Evolutionary conservation across 2,797 vertebrate genomes (phyloP), one percentile per base, ranked within the genome.

Genomic region (Enteromius radiatus): DNA sequence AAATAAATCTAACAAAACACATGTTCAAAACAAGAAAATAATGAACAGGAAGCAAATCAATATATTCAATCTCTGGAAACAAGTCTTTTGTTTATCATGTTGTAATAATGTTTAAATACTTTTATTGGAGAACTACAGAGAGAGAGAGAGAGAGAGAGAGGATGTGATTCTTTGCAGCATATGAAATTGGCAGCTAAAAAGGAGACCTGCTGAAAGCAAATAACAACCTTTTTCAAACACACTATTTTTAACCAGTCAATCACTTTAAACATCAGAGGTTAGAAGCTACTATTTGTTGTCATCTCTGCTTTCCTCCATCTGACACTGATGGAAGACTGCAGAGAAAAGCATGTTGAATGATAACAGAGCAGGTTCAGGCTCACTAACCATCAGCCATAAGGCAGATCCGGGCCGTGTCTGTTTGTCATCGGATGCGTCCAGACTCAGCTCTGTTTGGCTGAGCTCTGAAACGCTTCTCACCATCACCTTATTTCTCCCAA

Each of bases 351-450:
- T 31, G 59, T 54, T 82, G 21, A 69, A 54, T 47, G 63, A 68
- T 83, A 83, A 83, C 38, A 69, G 81, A 33, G 59, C 45, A 67
- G 43, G 71, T 73, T 54, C 19, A 65, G 41, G 36, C 59, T 82
- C 63, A 76, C 43, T 68, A 75, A 74, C 45, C 43, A 45, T 74
- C 80, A 70, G 65, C 78, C 38, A 47, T 80, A 33, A 75, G 52
- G 71, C 71, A 71, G 56, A 63, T 67, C 56, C 5, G 7, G 68
- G 80, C 70, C n/a, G 12, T 83, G 80, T 81, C 73, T 83, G 63
- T 69, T 82, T 78, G 61, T 82, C 85, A 75, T 84, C 56, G 11
- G 43, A 82, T 45, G 74, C 23, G 3, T 82, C 41, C 73, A 73
- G 70, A 63, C 80, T 82, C 61, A 7, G 28, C 61, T 64, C 61